Evolutionary conservation across 2,113 vertebrate species (phyloP), one percentile per base, ranked within the genome.

Genomic region (Sylvia atricapilla): DNA sequence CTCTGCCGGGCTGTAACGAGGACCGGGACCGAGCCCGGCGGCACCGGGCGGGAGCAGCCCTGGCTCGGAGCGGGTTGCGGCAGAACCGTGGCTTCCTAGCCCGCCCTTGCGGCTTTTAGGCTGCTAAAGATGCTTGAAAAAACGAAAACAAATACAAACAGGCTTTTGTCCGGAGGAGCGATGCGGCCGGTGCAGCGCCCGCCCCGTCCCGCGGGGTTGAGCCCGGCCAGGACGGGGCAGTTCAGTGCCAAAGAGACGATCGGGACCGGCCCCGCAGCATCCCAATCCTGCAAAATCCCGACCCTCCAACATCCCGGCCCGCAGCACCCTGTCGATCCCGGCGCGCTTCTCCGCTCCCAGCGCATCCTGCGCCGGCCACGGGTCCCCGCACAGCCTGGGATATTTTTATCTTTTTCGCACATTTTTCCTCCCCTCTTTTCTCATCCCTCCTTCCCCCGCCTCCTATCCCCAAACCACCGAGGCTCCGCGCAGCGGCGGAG

Each of bases 401-500:
- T 12, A 1, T 9, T 11, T 43, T 30, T 17, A 21, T 6, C 15
- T 12, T 73, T 83, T 53, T 4, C 2, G 2, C 19, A 30, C 21
- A 5, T 23, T 19, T 19, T 20, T 20, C 2, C 3, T 3, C 2
- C 2, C 2, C 3, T 35, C 5, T 41, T 37, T 37, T 31, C 16
- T 30, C 8, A 2, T 47, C 16, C 15, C 28, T 47, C 2, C 30
- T n/a, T 28, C 12, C 24, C 3, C 6, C 13, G 9, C 14, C 37
- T 21, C 13, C 35, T 14, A 5, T 11, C 8, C 8, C 25, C 58
- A 8, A 3, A 4, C 6, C 37, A 9, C 31, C 5, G 14, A 28
- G 41, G 14, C 33, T 15, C 15, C 8, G 9, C 15, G 19, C 50
- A 35, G 37, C 37, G 35, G 60, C 21, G 31, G 53, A 73, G 59